These are phyloP conservation scores for Crotophaga sulcirostris DNA, from an alignment of 2,113 vertebrate genomes.

Conservation along the genomic window DNA sequence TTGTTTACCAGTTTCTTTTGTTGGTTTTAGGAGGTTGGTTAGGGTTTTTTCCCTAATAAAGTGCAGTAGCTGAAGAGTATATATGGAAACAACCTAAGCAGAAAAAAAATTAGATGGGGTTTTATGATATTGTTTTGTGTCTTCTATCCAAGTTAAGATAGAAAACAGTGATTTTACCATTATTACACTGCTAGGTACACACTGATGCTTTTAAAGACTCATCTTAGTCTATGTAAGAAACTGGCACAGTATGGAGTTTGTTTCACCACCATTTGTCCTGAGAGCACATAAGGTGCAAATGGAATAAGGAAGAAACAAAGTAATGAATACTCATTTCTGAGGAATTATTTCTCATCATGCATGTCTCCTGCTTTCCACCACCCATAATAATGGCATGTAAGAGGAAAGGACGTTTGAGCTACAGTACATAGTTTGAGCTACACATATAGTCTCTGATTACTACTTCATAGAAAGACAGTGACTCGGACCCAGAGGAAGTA, in stretches of 20 bases:
- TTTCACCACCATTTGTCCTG: background rate
- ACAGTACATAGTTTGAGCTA: background rate
- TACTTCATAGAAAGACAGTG: background rate
- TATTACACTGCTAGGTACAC: background rate
- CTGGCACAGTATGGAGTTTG: background rate
- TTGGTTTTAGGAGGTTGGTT: accelerated
- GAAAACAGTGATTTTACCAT: background rate
- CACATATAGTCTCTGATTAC: background rate
- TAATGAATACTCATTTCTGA: background rate
- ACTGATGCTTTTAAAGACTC: background rate
- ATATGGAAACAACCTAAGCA: background rate
- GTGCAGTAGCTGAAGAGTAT: background rate
- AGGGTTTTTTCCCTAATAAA: background rate
- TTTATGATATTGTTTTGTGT: background rate
- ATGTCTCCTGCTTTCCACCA: background rate
- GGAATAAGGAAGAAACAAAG: background rate
- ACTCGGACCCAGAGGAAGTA: background rate
- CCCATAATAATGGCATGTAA: background rate
- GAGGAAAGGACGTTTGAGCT: background rate
- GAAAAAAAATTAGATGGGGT: background rate
- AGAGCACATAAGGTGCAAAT: background rate
- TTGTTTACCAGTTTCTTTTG: background rate
- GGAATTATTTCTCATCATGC: background rate
- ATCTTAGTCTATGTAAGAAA: background rate
- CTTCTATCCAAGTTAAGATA: background rate